These are phyloP conservation scores for Ammodytes marinus DNA, from an alignment of 2,113 vertebrate species.

Conservation along the genomic window DNA sequence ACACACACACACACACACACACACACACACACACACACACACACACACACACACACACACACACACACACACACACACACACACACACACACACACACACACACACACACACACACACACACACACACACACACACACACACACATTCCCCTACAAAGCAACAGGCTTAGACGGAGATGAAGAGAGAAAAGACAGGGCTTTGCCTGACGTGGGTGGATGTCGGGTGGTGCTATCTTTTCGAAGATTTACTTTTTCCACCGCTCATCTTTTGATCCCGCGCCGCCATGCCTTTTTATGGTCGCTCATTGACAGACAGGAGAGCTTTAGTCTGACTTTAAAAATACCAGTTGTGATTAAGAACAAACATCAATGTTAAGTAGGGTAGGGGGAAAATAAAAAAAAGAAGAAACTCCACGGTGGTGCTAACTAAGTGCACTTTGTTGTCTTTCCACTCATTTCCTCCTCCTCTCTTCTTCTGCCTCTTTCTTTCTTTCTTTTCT, in stretches of 20 bases:
- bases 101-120: slow-evolving; percentile 51
- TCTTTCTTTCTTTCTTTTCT: not conserved
- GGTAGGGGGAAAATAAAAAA: slow-evolving; percentile 6
- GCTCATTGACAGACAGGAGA: slow-evolving; percentile 41
- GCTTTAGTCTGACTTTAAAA: slow-evolving; percentile 46
- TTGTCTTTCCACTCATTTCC: slow-evolving; percentile 37
- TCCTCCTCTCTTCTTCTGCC: slow-evolving; percentile 9
- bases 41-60: slow-evolving; percentile 56
- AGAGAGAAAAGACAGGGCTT: slow-evolving; percentile 59
- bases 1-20: slow-evolving; percentile 38
- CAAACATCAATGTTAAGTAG: slow-evolving; percentile 15
- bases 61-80: slow-evolving; percentile 56
- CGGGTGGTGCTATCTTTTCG: slow-evolving; percentile 53
- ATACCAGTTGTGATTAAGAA: slow-evolving; percentile 34
- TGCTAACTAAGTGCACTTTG: slow-evolving; percentile 21
- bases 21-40: slow-evolving; percentile 54
- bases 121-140: slow-evolving; percentile 51
- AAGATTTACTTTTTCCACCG: slow-evolving; percentile 70
- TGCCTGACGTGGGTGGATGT: slow-evolving; percentile 68
- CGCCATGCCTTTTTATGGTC: slow-evolving; percentile 17
- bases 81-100: slow-evolving; percentile 56
- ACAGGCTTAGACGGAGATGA: slow-evolving; percentile 53
- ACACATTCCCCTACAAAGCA: slow-evolving; percentile 63
- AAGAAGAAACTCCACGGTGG: slow-evolving; percentile 29
- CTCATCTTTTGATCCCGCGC: slow-evolving; percentile 65